These are phyloP conservation scores for Orientallactaga sibirica DNA, from an alignment of 2,797 vertebrate species.

Conservation along the genomic window DNA sequence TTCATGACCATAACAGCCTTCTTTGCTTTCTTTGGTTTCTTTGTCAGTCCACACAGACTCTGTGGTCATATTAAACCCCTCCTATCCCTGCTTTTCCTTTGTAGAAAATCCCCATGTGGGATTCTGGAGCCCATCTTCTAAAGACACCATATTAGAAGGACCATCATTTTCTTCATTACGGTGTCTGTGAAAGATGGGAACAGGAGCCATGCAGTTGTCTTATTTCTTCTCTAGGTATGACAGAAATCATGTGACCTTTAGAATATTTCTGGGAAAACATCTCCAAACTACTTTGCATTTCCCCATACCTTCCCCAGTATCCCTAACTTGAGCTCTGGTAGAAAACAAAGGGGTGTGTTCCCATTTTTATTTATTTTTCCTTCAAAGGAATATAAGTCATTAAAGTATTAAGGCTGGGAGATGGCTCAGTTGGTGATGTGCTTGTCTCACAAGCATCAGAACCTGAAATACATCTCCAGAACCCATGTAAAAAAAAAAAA, in stretches of 20 bases:
- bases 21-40: not conserved
- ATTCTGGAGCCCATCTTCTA: slow-evolving; percentile 19
- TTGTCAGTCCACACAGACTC: not conserved
- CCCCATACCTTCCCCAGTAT: too few relatives aligned
- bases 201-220: slow-evolving; percentile 27
- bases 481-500: too few relatives aligned
- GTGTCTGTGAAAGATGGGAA: slow-evolving; percentile 22
- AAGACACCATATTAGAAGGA: not conserved
- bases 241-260: slow-evolving; percentile 56
- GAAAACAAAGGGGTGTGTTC: not conserved
- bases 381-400: slow-evolving; percentile 71
- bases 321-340: not conserved
- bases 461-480: too few relatives aligned
- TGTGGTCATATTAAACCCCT: not conserved
- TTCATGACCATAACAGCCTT: not conserved
- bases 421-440: too few relatives aligned
- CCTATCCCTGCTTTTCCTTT: not conserved
- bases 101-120: slow-evolving; percentile 2
- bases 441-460: too few relatives aligned
- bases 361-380: not conserved
- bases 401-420: slow-evolving; percentile 57
- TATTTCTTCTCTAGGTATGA: slow-evolving; percentile 2
- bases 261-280: slow-evolving; percentile 4
- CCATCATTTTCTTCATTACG: not conserved
- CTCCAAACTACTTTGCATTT: not conserved